A percentile compares a stretch with the other conserved stretches of the same genome.
Conservation (phyloP, 2,888 invertebrate species). For the Philhelius pedissequus region DNA sequence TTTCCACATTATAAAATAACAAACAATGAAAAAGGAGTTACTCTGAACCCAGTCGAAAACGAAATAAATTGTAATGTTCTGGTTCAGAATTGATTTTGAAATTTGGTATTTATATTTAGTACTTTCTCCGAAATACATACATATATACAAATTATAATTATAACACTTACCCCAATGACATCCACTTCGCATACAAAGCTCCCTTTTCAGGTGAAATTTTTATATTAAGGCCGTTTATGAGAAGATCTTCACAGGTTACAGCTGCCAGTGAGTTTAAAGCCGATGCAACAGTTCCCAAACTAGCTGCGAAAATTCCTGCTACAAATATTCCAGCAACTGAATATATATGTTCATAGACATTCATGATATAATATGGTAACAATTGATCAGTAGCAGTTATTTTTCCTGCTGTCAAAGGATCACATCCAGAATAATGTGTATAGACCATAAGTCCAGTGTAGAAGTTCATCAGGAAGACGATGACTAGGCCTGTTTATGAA, state of each 20-base stretch:
- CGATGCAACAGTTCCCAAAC: slow-evolving; percentile 98
- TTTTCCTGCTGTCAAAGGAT: slow-evolving; percentile 86
- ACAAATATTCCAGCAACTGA: slow-evolving; percentile 96
- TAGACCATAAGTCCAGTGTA: slow-evolving; percentile 92
- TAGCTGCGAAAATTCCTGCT: slow-evolving; percentile 96
- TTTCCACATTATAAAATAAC: no score
- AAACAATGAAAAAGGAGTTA: no score
- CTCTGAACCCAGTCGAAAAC: no score
- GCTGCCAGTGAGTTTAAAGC: slow-evolving; percentile 96
- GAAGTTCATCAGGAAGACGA: slow-evolving; percentile 92
- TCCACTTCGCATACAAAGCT: slow-evolving; percentile 85
- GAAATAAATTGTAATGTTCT: no score
- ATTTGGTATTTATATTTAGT: no score
- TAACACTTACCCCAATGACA: slow-evolving; percentile 83
- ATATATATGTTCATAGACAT: slow-evolving; percentile 85
- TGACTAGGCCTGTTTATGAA: slow-evolving; percentile 83
- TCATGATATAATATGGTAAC: slow-evolving; percentile 93
- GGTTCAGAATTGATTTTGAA: no score
- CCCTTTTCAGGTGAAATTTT: slow-evolving; percentile 87
- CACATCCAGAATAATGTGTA: slow-evolving; percentile 89
- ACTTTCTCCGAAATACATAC: no score
- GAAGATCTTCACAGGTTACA: slow-evolving; percentile 92
- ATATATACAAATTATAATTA: no score
- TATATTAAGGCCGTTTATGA: slow-evolving; percentile 85
- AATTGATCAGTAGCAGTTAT: slow-evolving; percentile 89